phyloP scores from a whole-genome alignment of 2,888 invertebrate genomes.

The Lepidonotus clava region DNA sequence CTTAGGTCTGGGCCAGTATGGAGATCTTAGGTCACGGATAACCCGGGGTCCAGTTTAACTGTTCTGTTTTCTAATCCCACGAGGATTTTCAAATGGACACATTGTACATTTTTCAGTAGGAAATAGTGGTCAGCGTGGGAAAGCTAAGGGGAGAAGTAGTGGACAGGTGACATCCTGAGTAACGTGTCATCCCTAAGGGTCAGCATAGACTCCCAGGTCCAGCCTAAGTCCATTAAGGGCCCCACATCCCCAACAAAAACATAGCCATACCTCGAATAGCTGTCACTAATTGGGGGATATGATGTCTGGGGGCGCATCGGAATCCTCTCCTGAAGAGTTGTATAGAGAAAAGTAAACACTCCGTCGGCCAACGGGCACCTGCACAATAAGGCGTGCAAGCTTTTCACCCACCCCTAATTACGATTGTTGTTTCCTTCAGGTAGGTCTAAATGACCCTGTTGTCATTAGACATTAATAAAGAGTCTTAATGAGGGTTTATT shows the following conservation, averaged over 20 bases:
- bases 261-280: conserved; percentile 37
- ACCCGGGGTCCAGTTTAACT: too few species aligned
- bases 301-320: not conserved
- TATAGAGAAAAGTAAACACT: not conserved
- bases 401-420: not conserved
- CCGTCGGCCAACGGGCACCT: not conserved
- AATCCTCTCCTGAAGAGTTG: not conserved
- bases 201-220: conserved; percentile 7
- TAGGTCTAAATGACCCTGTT: not conserved
- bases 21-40: too few species aligned
- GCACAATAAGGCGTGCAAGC: not conserved
- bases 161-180: conserved; percentile 14
- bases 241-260: conserved; percentile 46
- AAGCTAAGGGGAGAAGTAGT: not conserved
- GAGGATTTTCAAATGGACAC: too few species aligned
- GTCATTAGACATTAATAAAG: not conserved
- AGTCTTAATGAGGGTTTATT: not conserved
- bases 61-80: too few species aligned
- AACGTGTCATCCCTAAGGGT: not conserved
- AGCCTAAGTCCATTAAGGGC: conserved; percentile 21
- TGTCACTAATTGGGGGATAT: conserved; percentile 52
- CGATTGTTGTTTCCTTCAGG: not conserved
- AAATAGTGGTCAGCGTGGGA: conserved; percentile 37
- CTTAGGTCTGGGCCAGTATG: too few species aligned
- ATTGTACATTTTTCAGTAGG: too few species aligned